Percentiles rank a stretch among this genome's conserved stretches.
Evolutionary conservation across 2,113 vertebrate species (phyloP).

Genomic region (Alexandromys fortis): DNA sequence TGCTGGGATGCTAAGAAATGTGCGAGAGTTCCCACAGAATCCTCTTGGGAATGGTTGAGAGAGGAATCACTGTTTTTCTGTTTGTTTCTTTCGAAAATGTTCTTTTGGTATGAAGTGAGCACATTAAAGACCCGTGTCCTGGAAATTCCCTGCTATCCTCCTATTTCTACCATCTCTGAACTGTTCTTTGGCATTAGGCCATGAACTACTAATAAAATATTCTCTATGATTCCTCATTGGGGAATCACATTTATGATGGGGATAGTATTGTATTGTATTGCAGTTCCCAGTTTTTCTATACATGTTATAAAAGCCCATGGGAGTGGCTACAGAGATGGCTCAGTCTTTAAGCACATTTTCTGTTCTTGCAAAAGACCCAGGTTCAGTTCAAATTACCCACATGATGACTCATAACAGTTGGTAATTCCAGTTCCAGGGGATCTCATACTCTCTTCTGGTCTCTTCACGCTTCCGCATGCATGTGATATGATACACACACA

Average conservation of each 20-base stretch:
- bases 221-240: background rate
- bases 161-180: background rate
- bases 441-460: background rate
- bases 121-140: background rate
- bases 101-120: conserved; percentile 44
- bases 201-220: background rate
- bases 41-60: background rate
- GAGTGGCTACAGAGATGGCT: background rate
- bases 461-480: background rate
- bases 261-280: background rate
- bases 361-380: background rate
- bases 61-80: conserved; percentile 17
- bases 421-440: background rate
- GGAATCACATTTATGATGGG: background rate
- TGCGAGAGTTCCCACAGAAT: conserved; percentile 32
- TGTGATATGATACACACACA: background rate
- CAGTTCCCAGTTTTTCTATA: background rate
- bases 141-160: background rate
- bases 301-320: background rate
- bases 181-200: background rate
- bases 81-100: conserved; percentile 25
- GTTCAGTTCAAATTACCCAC: background rate
- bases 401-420: background rate
- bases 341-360: background rate
- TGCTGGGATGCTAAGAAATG: conserved; percentile 37